Evolutionary conservation across 2,797 vertebrate genomes (phyloP).

Genomic region (Pampus argenteus): DNA sequence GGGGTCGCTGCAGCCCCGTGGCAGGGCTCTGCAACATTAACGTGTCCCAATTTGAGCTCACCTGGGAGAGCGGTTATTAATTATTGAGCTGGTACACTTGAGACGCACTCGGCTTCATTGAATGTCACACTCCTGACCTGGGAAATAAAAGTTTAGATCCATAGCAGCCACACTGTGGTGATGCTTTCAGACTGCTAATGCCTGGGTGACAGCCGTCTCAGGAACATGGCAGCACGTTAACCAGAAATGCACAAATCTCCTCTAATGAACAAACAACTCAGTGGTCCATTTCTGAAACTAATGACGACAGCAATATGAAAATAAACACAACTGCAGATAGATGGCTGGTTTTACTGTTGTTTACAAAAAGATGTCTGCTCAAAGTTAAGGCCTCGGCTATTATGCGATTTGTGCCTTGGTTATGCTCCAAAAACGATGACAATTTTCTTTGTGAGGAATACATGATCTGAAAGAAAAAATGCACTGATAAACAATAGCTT

Average conservation of each 20-base stretch:
- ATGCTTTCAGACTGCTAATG: conserved; percentile 88
- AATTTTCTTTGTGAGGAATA: conserved; percentile 62
- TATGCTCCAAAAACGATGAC: conserved; percentile 53
- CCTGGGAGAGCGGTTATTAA: conserved; percentile 96
- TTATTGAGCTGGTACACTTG: conserved; percentile 95
- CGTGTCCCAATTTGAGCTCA: conserved; percentile 95
- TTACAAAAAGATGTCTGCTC: conserved; percentile 57
- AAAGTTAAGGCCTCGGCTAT: conserved; percentile 63
- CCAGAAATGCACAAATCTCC: conserved; percentile 76
- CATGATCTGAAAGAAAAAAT: conserved; percentile 40
- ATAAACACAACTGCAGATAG: conserved; percentile 58
- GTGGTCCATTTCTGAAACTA: conserved; percentile 76
- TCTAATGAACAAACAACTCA: conserved; percentile 77
- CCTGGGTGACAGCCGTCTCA: conserved; percentile 79
- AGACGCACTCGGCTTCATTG: conserved; percentile 90
- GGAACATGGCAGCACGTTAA: conserved; percentile 73
- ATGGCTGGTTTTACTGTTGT: conserved; percentile 49
- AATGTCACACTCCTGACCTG: conserved; percentile 92
- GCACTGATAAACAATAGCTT: conserved; percentile 65
- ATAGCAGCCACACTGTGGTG: conserved; percentile 88
- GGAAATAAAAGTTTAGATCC: conserved; percentile 89
- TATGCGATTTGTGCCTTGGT: conserved; percentile 40
- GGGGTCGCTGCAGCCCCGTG: conserved; percentile 66
- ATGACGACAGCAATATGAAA: conserved; percentile 62
- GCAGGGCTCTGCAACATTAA: conserved; percentile 90